phyloP scores from a whole-genome alignment of 2,888 invertebrate genomes.

The Alloscopus bannaensis region DNA sequence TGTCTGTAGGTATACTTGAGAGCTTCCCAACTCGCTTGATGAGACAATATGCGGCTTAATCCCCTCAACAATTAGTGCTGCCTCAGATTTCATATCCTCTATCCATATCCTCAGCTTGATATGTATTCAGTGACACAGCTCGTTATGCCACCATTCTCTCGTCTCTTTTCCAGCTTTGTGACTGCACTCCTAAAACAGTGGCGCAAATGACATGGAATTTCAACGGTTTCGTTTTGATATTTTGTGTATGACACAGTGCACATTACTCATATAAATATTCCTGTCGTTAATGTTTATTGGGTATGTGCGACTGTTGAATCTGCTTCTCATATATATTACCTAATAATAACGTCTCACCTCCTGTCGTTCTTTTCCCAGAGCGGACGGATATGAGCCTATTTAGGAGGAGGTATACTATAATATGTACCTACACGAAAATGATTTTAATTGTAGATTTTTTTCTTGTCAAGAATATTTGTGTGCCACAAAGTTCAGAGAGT shows the following conservation, averaged over 20 bases:
- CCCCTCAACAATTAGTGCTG: slow-evolving; percentile 21
- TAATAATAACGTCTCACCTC: background rate
- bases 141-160: slow-evolving; percentile 6
- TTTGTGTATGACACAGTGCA: slow-evolving; percentile 25
- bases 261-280: slow-evolving; percentile 37
- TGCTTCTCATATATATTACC: background rate
- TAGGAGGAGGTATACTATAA: background rate
- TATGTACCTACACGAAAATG: slow-evolving; percentile 7
- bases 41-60: background rate
- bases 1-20: background rate
- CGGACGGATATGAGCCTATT: background rate
- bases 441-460: slow-evolving; percentile 60
- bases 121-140: slow-evolving; percentile 41
- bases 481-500: slow-evolving; percentile 38
- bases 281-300: background rate
- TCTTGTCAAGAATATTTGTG: no score
- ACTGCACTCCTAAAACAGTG: slow-evolving; percentile 37
- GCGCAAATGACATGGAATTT: slow-evolving; percentile 39
- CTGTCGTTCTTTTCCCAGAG: background rate
- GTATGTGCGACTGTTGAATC: background rate
- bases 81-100: slow-evolving; percentile 2
- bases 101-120: background rate
- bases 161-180: slow-evolving; percentile 8
- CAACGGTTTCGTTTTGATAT: slow-evolving; percentile 11
- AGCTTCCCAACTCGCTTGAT: background rate